Conservation (phyloP, 1,140 invertebrate genomes). For the Philotrypesis tridentata region DNA sequence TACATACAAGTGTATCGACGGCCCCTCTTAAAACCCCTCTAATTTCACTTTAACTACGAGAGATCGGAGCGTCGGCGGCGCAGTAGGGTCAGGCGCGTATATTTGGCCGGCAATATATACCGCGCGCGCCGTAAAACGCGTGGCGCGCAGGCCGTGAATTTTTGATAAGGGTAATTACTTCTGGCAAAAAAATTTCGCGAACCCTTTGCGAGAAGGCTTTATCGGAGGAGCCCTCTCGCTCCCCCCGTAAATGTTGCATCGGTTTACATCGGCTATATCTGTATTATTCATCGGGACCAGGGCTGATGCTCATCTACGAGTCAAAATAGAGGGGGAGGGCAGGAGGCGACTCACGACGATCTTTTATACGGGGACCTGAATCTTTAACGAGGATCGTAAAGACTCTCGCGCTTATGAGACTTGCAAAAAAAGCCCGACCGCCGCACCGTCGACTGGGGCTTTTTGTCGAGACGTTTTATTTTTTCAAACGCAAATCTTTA, state of each 20-base stretch:
- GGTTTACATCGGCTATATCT: conserved; percentile 1
- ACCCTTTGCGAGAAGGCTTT: neutral
- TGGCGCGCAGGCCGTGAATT: neutral
- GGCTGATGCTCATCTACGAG: neutral
- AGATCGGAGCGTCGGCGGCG: no score
- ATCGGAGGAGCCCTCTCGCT: no score
- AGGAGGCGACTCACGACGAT: no score
- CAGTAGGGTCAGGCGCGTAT: no score
- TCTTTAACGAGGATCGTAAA: conserved; percentile 18
- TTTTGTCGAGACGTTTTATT: neutral
- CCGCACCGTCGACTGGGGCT: no score
- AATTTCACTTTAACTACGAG: neutral
- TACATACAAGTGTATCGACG: neutral
- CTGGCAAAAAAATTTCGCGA: neutral
- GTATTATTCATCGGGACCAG: conserved; percentile 11
- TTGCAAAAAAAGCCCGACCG: neutral
- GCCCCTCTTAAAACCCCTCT: neutral
- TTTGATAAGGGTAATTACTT: neutral
- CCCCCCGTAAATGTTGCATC: conserved; percentile 16
- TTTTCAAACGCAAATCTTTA: neutral
- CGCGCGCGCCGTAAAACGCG: no score
- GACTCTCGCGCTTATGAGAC: neutral
- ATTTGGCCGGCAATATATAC: no score
- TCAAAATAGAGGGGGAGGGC: neutral
- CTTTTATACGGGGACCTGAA: neutral